Evolutionary conservation across 2,113 vertebrate species (phyloP), one percentile per base, ranked within the genome.

Genomic region (Otocyon megalotis): DNA sequence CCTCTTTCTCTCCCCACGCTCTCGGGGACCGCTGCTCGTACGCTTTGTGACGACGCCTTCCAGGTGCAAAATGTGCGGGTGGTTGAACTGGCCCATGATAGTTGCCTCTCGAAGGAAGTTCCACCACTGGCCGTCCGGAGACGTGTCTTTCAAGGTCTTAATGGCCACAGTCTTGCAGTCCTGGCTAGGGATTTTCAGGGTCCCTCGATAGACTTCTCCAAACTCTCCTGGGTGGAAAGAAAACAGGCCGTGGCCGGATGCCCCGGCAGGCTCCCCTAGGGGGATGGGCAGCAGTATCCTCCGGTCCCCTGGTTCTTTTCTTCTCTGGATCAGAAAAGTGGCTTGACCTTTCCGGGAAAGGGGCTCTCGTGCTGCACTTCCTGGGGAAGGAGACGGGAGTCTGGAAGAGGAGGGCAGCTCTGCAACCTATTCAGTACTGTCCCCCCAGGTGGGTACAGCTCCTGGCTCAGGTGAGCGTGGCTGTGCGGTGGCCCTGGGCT

Each of bases 41-140:
- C 99, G 98, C 98, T 99, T 99, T 81, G 99, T 99, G 97, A 99
- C 98, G 58, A 99, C 99, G 22, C 99, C 99, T 97, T 99, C 99
- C 83, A 99, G 98, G 87, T 99, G 99, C 93, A 99, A 99, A 26
- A 99, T 99, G 62, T 99, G 99, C 0, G 99, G 99, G 92, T 99
- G 99, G 96, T 99, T 99, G 95, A 99, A 99, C 95, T 99, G 99
- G 50, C 99, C 99, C 98, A 99, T 99, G 97, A 99, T 99, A 0
- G 99, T 99, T 0, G 99, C 99, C 93, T 99, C 99, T 0, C 99
- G 99, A 63, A 99, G 99, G 56, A 99, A 99, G 98, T 99, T 99
- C 96, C 99, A 99, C 98, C 98, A 99, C 86, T 99, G 99, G 22
- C 99, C 99, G 35, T 99, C 99, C 0, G 99, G 99, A n/a, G 99